Percentiles rank a stretch among this genome's conserved stretches.
These are phyloP conservation scores for Callipepla squamata DNA, from an alignment of 2,113 vertebrate genomes.

Conservation along the genomic window DNA sequence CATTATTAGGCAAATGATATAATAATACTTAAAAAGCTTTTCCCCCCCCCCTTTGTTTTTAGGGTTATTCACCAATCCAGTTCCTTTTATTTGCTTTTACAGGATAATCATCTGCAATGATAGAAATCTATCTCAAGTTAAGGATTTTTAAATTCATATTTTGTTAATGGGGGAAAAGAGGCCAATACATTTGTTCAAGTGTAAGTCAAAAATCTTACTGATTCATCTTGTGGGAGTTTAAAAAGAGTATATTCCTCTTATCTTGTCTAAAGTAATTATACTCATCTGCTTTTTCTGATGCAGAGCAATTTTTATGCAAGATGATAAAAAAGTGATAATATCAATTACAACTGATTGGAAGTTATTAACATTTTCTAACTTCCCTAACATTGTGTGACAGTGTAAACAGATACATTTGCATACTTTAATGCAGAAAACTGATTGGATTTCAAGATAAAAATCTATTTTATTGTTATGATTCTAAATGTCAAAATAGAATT, in stretches of 20 bases:
- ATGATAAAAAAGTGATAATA: neutral
- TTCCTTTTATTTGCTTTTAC: constrained; percentile 26
- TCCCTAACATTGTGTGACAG: neutral
- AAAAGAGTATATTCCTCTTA: neutral
- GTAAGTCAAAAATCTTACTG: neutral
- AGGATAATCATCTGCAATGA: constrained; percentile 23
- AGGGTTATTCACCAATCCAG: neutral
- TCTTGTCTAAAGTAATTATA: neutral
- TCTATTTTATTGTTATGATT: neutral
- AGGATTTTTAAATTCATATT: neutral
- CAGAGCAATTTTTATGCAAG: neutral
- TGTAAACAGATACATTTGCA: neutral
- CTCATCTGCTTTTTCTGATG: neutral
- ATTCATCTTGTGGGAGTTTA: neutral
- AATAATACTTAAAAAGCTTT: neutral
- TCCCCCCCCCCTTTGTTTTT: neutral
- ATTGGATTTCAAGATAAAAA: neutral
- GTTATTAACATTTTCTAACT: neutral
- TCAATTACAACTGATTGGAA: neutral
- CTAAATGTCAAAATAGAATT: neutral
- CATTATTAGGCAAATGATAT: neutral
- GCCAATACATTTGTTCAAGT: neutral
- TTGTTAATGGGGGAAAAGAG: neutral
- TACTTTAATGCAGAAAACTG: neutral
- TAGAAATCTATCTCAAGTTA: neutral